Conservation (phyloP, 2,797 vertebrate genomes). For the Rhinophrynus dorsalis region DNA sequence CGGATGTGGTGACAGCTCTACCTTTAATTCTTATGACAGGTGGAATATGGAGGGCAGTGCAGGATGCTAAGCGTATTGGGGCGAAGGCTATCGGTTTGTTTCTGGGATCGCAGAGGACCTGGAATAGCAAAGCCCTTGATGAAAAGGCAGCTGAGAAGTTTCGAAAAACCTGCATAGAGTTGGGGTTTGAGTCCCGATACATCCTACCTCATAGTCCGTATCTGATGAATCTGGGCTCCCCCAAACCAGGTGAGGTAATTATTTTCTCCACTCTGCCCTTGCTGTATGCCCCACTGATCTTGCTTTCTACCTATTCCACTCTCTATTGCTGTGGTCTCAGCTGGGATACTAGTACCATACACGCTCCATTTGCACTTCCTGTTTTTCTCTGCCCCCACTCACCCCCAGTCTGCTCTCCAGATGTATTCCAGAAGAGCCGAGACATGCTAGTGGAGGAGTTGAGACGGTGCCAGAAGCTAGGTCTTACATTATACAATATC, state of each 20-base stretch:
- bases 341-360: no score
- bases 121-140: constrained; percentile 69
- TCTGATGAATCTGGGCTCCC: constrained; percentile 81
- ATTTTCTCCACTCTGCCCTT: no score
- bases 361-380: no score
- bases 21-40: constrained; percentile 55
- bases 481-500: constrained; percentile 73
- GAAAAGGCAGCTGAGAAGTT: constrained; percentile 65
- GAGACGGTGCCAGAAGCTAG: constrained; percentile 70
- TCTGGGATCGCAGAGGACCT: constrained; percentile 75
- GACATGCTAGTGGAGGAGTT: constrained; percentile 76
- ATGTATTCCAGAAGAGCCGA: constrained; percentile 75
- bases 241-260: constrained; percentile 65
- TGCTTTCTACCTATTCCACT: no score
- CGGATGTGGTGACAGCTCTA: no score
- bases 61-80: constrained; percentile 65
- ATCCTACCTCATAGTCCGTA: constrained; percentile 80
- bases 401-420: constrained; percentile 52
- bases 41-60: constrained; percentile 78
- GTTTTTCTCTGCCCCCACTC: no score
- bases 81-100: constrained; percentile 73
- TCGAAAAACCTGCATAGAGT: constrained; percentile 55
- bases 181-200: constrained; percentile 63
- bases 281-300: neutral
- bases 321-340: no score